A percentile compares a stretch with the other conserved stretches of the same genome.
phyloP scores from a whole-genome alignment of 1,140 invertebrate genomes.

The Paralvinella palmiformis region DNA sequence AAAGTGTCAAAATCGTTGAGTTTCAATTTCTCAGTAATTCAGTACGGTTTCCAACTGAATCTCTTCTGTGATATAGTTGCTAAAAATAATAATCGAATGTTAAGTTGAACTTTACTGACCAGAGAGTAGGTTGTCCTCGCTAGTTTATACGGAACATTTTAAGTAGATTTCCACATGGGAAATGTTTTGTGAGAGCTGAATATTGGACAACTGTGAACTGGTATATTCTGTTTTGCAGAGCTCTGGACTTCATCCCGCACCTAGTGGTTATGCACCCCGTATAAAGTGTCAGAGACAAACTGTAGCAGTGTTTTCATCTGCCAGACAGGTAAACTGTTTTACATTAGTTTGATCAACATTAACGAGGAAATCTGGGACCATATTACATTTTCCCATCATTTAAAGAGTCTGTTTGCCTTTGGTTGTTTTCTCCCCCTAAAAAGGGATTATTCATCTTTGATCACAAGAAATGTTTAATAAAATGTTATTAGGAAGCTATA shows the following conservation, averaged over 20 bases:
- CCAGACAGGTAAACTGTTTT: constrained; percentile 46
- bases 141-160: no score
- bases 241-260: constrained; percentile 50
- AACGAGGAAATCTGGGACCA: constrained; percentile 31
- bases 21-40: no score
- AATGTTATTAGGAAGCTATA: constrained; percentile 2
- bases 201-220: no score
- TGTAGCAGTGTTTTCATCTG: constrained; percentile 53
- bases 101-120: background rate
- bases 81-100: no score
- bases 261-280: constrained; percentile 46
- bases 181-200: background rate
- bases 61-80: background rate
- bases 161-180: background rate
- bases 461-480: background rate
- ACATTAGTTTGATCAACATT: constrained; percentile 37
- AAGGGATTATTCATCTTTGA: constrained; percentile 12
- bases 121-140: background rate
- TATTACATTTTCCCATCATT: background rate
- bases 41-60: background rate
- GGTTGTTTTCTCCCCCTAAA: constrained; percentile 17
- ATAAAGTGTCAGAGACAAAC: constrained; percentile 54
- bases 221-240: constrained; percentile 30
- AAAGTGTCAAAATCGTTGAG: no score
- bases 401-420: background rate